These are phyloP conservation scores for Hesperia comma DNA, from an alignment of 2,888 invertebrate species.

Conservation along the genomic window DNA sequence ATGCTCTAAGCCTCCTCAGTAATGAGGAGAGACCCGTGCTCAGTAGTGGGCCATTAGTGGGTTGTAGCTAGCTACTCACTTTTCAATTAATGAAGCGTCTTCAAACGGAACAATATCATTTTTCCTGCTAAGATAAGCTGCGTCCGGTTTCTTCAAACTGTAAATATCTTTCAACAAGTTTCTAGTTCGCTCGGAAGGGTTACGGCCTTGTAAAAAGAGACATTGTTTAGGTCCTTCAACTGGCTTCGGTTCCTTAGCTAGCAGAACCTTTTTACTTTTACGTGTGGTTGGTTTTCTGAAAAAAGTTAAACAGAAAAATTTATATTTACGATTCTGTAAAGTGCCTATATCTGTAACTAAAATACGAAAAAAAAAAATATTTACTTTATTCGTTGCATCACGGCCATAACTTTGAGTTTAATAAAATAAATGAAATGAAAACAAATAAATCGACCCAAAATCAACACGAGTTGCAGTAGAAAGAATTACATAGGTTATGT, in stretches of 20 bases:
- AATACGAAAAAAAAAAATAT: not conserved
- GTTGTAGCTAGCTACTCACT: too few species aligned
- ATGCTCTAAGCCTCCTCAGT: too few species aligned
- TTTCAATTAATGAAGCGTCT: slow-evolving; percentile 91
- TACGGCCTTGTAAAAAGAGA: slow-evolving; percentile 93
- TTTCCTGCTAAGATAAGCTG: slow-evolving; percentile 89
- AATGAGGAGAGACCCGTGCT: too few species aligned
- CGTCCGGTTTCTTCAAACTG: slow-evolving; percentile 93
- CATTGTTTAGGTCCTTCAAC: slow-evolving; percentile 94
- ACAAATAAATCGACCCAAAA: slow-evolving; percentile 10
- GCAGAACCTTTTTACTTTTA: slow-evolving; percentile 92
- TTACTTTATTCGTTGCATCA: slow-evolving; percentile 75
- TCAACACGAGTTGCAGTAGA: not conserved
- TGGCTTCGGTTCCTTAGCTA: slow-evolving; percentile 93
- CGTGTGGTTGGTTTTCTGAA: slow-evolving; percentile 94
- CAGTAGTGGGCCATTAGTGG: too few species aligned
- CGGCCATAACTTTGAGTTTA: slow-evolving; percentile 55
- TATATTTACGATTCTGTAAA: too few species aligned
- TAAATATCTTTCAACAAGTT: slow-evolving; percentile 93
- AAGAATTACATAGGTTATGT: not conserved
- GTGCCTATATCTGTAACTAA: too few species aligned
- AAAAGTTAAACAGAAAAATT: slow-evolving; percentile 41
- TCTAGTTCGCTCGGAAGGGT: slow-evolving; percentile 88
- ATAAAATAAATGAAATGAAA: not conserved
- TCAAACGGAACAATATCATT: slow-evolving; percentile 97